Percentiles rank a stretch among this genome's conserved stretches.
Evolutionary conservation across 2,113 vertebrate species (phyloP).

Genomic region (Heterotilapia buettikoferi): DNA sequence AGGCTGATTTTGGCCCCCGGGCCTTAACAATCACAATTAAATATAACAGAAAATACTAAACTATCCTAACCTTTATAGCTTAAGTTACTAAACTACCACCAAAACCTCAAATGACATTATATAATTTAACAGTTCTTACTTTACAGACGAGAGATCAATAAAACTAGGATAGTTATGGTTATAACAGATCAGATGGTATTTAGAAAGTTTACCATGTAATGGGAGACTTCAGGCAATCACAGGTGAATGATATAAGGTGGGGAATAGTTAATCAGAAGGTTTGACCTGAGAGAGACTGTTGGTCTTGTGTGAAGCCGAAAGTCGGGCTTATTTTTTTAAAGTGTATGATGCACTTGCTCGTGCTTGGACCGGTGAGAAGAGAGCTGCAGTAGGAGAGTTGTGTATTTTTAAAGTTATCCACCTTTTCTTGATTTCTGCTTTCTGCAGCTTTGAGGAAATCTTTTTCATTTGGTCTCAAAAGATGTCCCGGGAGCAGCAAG

Average conservation of each 20-base stretch:
- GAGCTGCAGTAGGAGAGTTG: not conserved
- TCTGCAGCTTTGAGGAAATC: not conserved
- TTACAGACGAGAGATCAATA: not conserved
- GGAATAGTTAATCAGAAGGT: not conserved
- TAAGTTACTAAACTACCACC: not conserved
- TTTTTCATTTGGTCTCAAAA: slow-evolving; percentile 10
- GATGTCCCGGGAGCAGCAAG: slow-evolving; percentile 71
- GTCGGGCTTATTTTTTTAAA: not conserved
- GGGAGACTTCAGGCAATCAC: not conserved
- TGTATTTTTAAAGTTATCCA: not conserved
- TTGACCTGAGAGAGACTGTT: not conserved
- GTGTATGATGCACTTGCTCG: not conserved
- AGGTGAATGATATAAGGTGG: not conserved
- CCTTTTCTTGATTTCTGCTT: not conserved
- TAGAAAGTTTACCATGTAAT: not conserved
- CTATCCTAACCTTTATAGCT: not conserved
- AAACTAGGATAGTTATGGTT: not conserved
- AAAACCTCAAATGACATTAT: not conserved
- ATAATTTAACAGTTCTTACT: not conserved
- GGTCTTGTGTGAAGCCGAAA: not conserved
- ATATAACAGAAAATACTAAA: not conserved
- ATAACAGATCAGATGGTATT: not conserved
- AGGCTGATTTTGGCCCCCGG: not conserved
- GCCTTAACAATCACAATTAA: not conserved
- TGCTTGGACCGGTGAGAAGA: not conserved